Base-by-base conservation (phyloP, 2,113 vertebrate species). In the Ia io region DNA sequence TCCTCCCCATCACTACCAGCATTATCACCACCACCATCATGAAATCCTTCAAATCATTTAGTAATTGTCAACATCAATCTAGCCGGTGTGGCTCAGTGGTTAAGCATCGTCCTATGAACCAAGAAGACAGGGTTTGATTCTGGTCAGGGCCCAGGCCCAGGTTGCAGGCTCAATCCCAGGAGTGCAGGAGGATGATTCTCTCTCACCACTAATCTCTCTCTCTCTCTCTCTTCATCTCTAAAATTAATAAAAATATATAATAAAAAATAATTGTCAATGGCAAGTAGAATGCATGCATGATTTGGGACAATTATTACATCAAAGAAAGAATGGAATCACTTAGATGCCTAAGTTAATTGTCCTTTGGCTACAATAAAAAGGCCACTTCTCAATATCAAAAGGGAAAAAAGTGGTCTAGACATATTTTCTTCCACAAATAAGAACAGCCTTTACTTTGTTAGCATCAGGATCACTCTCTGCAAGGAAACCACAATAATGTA, bases 311-410 rank as follows among this genome's bases (percentile, higher is more conserved):
- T 67, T 17, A 90, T 51, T 28, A 88, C 14, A 56, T 74, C 32
- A 22, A 35, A 94, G 77, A n/a, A 56, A 93, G n/a, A 71, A 67
- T 0, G 47, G 42, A 84, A 42, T 87, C 53, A 67, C 23, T 9
- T 5, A 22, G 28, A 65, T 69, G 61, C 22, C 18, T n/a, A 25
- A 28, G 51, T 6, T 76, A 94, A 93, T 47, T 56, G 18, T 73
- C 35, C 70, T 88, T 51, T 49, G 32, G 47, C 77, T 84, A 71
- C 84, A 96, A 90, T 65, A 89, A 80, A 91, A 71, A 93, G 16
- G 35, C 63, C 18, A 40, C 59, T 65, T 87, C 76, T 82, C 69
- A 44, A 67, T 17, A 85, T 67, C 53, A 63, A 89, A 88, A 61
- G 69, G 49, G 35, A 59, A 70, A 84, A 69, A 61, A 77, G 17